Evolutionary conservation across 2,113 vertebrate species (phyloP), one percentile per base, ranked within the genome.

Genomic region (Bubo blakistoni): DNA sequence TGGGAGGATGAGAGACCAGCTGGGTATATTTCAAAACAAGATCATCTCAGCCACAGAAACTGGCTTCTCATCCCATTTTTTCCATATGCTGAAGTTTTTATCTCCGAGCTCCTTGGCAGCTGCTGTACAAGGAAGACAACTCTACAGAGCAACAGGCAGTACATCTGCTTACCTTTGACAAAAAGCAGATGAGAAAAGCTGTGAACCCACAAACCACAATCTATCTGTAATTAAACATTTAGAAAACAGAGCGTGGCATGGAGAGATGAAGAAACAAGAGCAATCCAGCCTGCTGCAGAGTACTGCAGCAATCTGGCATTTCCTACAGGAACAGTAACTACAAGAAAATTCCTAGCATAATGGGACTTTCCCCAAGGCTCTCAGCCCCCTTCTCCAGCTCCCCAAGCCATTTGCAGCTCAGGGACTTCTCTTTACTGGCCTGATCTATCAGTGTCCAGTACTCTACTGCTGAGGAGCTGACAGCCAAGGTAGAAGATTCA

Each of bases 121-220:
- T 96, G 94, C 62, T 69, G 57, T 72, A 76, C 40, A 76, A 92
- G 93, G 69, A 61, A 65, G 46, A 79, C 58, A 40, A 38, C 47
- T 69, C 30, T 32, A 49, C 70, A 73, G 73, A 95, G 92, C 96
- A 97, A 90, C 87, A 96, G 74, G 93, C 81, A 95, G 66, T 54
- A 81, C 93, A 94, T 90, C 87, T 90, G 93, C 94, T 85, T 57
- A 96, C 87, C 93, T 96, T 34, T 65, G 92, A 94, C 91, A 94
- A 96, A 90, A 80, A 91, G 81, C 94, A 96, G 96, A 91, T 90
- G 93, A 95, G 78, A 96, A 94, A 89, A 94, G 78, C 91, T 96
- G 94, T 38, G 58, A 96, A 82, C 61, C 59, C 84, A 89, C 67
- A 91, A 91, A 92, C 16, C 92, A 88, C 93, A 91, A 90, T 17